A percentile compares a stretch with the other conserved stretches of the same genome.
These are phyloP conservation scores for Mus pahari DNA, from an alignment of 2,113 vertebrate genomes.

Conservation along the genomic window DNA sequence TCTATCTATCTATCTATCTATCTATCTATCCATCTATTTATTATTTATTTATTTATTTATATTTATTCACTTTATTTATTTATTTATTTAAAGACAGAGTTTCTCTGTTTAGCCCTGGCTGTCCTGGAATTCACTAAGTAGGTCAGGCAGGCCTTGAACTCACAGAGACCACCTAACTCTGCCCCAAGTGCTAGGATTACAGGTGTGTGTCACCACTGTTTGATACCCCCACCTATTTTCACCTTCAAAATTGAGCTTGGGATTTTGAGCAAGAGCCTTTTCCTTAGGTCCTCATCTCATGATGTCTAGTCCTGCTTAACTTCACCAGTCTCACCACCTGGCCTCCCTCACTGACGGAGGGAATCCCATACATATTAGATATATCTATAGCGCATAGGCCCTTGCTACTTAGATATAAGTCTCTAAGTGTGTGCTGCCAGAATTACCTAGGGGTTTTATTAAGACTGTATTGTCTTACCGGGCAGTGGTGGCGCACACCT, in stretches of 20 bases:
- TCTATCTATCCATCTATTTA: too few species aligned
- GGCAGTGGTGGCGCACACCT: background rate
- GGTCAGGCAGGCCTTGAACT: background rate
- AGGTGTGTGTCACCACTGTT: background rate
- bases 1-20: too few species aligned
- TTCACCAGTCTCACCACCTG: background rate
- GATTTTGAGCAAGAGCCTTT: slow-evolving; percentile 34
- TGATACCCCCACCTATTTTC: background rate
- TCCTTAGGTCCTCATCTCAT: background rate
- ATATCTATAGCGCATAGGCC: background rate
- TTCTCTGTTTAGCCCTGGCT: background rate
- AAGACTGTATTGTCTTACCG: background rate
- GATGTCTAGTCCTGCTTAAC: background rate
- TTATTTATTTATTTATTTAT: background rate
- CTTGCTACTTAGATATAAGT: background rate
- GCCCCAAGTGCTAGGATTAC: background rate
- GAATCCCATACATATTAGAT: background rate
- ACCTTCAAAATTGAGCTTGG: slow-evolving; percentile 36
- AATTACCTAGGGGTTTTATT: background rate
- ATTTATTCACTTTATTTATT: background rate
- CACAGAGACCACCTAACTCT: background rate
- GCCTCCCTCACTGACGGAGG: background rate
- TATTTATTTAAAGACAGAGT: background rate
- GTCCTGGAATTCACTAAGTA: background rate
- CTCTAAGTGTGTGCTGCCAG: background rate